Evolutionary conservation across 2,113 vertebrate genomes (phyloP), one percentile per base, ranked within the genome.

Genomic region (Chloropsis hardwickii): DNA sequence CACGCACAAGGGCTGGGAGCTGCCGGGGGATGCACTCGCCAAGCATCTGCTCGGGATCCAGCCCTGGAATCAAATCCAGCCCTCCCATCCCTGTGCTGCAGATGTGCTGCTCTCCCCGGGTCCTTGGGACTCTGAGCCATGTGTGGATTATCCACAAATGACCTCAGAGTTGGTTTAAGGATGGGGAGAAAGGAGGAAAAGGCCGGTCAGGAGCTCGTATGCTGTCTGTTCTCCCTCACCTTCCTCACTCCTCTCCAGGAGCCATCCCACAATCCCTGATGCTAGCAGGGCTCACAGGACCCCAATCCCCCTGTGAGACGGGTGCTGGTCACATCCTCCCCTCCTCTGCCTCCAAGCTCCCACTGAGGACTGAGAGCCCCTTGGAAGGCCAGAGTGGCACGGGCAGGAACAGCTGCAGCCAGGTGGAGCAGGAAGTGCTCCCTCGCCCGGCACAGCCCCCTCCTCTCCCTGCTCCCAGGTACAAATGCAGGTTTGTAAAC

Each of bases 161-260:
- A 62, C 65, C 78, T 90, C 65, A 3, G 24, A 39, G 61, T 3
- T 66, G 78, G 47, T 71, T 74, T 71, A 54, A 86, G 60, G 50
- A 13, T 33, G 29, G 50, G 28, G 29, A 69, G 39, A 50, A 95
- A 20, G 14, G 33, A 86, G 27, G 37, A 58, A 23, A 53, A 73
- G 0, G 2, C 18, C 2, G 10, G 8, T 27, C 21, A 10, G 72
- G 28, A 72, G 40, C 6, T 39, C 0, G 0, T 8, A 50, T 45
- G 58, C 21, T 44, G 17, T 12, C 50, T 20, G 14, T 1, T 1
- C 39, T 31, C 27, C 47, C 58, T 86, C 64, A 6, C 60, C 60
- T 83, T 31, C 23, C 58, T 37, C 23, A 4, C 65, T 48, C 40
- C 71, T 65, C 61, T 27, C 50, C 58, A 33, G 3, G 1, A 87